A percentile compares a stretch with the other conserved stretches of the same genome.
These are phyloP conservation scores for Tetramorium alpestre DNA, from an alignment of 1,140 invertebrate species.

Conservation along the genomic window DNA sequence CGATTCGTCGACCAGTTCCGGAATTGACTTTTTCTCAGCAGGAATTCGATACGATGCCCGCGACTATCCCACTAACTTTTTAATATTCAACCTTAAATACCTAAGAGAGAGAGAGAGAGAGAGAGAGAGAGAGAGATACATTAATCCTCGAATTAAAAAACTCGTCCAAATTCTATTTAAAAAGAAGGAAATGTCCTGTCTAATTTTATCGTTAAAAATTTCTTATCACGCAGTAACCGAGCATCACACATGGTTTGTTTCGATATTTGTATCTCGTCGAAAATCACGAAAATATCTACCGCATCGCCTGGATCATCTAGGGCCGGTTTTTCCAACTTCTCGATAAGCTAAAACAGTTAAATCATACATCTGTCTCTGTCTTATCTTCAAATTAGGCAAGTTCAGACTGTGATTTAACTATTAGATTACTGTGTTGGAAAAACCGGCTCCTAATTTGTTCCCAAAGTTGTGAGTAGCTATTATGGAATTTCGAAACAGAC, in stretches of 20 bases:
- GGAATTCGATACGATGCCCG: background rate
- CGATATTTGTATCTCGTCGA: background rate
- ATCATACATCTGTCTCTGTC: no score
- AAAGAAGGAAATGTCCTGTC: background rate
- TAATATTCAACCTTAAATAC: constrained; percentile 15
- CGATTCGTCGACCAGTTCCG: background rate
- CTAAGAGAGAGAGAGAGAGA: background rate
- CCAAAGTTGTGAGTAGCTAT: no score
- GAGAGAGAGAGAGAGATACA: background rate
- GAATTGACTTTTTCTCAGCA: constrained; percentile 2
- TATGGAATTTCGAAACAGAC: background rate
- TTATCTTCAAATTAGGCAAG: no score
- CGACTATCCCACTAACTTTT: background rate
- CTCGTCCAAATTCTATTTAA: background rate
- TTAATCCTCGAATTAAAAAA: constrained; percentile 12
- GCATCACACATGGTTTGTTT: background rate
- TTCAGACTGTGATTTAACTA: no score
- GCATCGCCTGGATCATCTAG: no score
- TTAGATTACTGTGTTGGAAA: no score
- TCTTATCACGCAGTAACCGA: background rate
- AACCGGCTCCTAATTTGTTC: no score
- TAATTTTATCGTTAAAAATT: background rate
- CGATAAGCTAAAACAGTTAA: no score
- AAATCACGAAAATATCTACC: background rate
- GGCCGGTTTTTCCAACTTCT: no score